These are phyloP conservation scores for Asarcornis scutulata DNA, from an alignment of 2,113 vertebrate genomes.

Conservation along the genomic window DNA sequence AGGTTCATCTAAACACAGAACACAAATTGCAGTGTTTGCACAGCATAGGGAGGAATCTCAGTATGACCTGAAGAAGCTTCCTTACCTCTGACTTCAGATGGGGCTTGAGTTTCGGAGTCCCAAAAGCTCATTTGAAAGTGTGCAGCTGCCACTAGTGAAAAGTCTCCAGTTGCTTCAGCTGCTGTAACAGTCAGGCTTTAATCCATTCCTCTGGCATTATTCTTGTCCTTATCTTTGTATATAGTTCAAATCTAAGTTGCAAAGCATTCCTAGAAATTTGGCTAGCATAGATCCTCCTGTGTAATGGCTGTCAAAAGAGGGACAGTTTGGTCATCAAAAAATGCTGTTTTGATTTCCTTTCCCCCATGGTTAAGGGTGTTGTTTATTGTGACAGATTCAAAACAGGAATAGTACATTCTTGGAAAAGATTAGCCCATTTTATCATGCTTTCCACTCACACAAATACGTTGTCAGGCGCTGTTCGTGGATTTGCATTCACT, in stretches of 20 bases:
- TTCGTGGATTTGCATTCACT: not conserved
- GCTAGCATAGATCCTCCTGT: not conserved
- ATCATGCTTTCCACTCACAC: not conserved
- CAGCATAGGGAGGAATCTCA: not conserved
- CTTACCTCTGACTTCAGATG: not conserved
- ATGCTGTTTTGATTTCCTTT: not conserved
- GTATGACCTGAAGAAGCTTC: not conserved
- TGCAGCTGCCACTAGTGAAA: not conserved
- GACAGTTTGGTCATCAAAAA: not conserved
- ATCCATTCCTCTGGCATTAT: not conserved
- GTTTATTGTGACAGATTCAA: not conserved
- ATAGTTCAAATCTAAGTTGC: not conserved
- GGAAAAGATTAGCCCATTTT: not conserved
- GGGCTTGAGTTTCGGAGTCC: not conserved
- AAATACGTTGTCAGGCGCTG: rapidly evolving
- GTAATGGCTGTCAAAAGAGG: not conserved
- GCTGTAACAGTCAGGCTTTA: not conserved
- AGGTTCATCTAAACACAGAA: not conserved
- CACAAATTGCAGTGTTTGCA: not conserved
- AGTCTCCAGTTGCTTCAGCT: not conserved
- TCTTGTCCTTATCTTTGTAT: not conserved
- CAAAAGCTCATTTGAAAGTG: not conserved
- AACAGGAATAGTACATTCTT: not conserved
- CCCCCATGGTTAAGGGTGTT: not conserved
- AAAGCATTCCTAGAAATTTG: not conserved